Evolutionary conservation across 2,888 invertebrate genomes (phyloP).

Genomic region (Ditula angustiorana): DNA sequence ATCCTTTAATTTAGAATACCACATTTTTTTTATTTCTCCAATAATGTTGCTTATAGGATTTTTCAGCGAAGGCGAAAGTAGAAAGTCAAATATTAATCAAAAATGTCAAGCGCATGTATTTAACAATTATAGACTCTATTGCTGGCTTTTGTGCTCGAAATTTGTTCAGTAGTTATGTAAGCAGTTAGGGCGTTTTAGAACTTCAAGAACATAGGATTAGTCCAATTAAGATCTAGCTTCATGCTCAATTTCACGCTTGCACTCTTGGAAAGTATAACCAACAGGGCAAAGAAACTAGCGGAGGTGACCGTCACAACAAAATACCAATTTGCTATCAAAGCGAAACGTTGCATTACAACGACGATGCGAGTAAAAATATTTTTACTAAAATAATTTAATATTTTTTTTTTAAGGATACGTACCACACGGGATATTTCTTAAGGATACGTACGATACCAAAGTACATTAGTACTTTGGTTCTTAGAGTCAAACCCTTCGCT

Average conservation of each 20-base stretch:
- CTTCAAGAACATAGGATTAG: not conserved
- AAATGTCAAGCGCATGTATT: not conserved
- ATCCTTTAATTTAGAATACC: not conserved
- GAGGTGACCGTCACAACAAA: not conserved
- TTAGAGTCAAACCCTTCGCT: too few relatives aligned
- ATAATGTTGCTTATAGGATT: too few relatives aligned
- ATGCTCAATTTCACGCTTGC: constrained; percentile 37
- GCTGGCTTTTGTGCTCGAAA: not conserved
- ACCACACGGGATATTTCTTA: too few relatives aligned
- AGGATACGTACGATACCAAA: too few relatives aligned
- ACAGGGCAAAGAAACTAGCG: not conserved
- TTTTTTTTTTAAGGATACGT: too few relatives aligned
- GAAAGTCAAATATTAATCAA: not conserved
- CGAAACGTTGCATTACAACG: too few relatives aligned
- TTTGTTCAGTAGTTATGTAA: not conserved
- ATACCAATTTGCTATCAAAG: too few relatives aligned
- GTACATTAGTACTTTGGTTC: too few relatives aligned
- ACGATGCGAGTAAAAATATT: too few relatives aligned
- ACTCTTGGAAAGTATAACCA: constrained; percentile 28
- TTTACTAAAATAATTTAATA: too few relatives aligned
- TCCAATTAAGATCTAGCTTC: constrained; percentile 34
- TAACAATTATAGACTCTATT: not conserved
- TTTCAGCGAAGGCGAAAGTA: too few relatives aligned
- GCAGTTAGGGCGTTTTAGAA: not conserved
- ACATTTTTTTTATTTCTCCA: too few relatives aligned